These are phyloP conservation scores for Caenorhabditis remanei DNA, from an alignment of 1,140 invertebrate genomes.

Conservation along the genomic window DNA sequence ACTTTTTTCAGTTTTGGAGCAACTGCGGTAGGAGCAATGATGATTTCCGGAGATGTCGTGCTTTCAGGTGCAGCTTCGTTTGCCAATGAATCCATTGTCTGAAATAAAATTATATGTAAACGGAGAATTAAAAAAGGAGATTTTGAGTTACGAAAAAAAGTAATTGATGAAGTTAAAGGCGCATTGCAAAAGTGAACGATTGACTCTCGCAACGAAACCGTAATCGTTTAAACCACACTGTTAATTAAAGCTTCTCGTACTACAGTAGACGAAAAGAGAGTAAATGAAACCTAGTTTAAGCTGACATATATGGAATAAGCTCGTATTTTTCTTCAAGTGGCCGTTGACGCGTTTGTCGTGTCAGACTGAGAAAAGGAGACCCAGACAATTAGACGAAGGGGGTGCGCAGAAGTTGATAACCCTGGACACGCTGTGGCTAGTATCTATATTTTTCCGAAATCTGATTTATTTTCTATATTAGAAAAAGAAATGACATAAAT, in stretches of 20 bases:
- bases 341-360: constrained; percentile 50
- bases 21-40: not conserved
- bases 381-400: not conserved
- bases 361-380: constrained; percentile 12
- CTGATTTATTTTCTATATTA: not conserved
- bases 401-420: constrained; percentile 50
- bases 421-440: constrained; percentile 5
- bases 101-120: not conserved
- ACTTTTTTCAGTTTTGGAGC: not conserved
- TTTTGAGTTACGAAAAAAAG: too few relatives aligned
- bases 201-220: too few relatives aligned
- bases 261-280: too few relatives aligned
- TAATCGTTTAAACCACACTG: too few relatives aligned
- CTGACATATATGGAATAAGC: not conserved
- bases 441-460: not conserved
- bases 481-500: constrained; percentile 4
- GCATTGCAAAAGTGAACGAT: too few relatives aligned
- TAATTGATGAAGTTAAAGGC: too few relatives aligned
- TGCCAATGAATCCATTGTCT: not conserved
- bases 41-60: not conserved
- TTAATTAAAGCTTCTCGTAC: too few relatives aligned
- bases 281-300: not conserved
- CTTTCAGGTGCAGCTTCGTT: not conserved
- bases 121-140: not conserved
- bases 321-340: not conserved